Conservation (phyloP, 1,140 invertebrate genomes). For the Halesus radiatus region DNA sequence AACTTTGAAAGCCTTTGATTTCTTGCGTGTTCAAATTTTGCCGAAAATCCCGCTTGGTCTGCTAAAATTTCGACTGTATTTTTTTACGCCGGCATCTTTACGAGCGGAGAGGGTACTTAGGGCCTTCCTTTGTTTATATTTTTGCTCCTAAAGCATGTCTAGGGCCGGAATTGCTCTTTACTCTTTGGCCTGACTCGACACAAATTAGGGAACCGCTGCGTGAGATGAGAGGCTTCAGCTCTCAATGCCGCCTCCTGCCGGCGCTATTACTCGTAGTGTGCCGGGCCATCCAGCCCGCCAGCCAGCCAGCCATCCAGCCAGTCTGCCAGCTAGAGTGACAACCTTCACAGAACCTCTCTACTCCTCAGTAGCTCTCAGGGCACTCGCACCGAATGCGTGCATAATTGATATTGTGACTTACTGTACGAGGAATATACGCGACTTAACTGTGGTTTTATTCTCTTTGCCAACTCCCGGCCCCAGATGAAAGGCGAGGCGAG, state of each 20-base stretch:
- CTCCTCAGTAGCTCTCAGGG: not conserved
- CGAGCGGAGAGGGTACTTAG: slow-evolving; percentile 34
- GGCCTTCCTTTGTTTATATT: slow-evolving; percentile 40
- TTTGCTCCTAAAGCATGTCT: slow-evolving; percentile 38
- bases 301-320: no score
- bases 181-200: slow-evolving; percentile 44
- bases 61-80: slow-evolving; percentile 32
- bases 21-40: slow-evolving; percentile 30
- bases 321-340: not conserved
- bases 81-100: slow-evolving; percentile 39
- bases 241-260: not conserved
- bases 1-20: slow-evolving; percentile 34
- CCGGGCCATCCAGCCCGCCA: no score
- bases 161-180: slow-evolving; percentile 42
- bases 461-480: no score
- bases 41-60: slow-evolving; percentile 25
- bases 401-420: not conserved
- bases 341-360: not conserved
- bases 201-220: slow-evolving; percentile 44
- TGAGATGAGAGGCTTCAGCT: not conserved
- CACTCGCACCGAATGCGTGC: not conserved
- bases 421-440: no score
- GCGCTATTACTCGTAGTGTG: not conserved
- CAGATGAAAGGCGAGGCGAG: no score
- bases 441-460: no score